These are phyloP conservation scores for Ptilodon capucinus DNA, from an alignment of 2,888 invertebrate genomes.

Conservation along the genomic window DNA sequence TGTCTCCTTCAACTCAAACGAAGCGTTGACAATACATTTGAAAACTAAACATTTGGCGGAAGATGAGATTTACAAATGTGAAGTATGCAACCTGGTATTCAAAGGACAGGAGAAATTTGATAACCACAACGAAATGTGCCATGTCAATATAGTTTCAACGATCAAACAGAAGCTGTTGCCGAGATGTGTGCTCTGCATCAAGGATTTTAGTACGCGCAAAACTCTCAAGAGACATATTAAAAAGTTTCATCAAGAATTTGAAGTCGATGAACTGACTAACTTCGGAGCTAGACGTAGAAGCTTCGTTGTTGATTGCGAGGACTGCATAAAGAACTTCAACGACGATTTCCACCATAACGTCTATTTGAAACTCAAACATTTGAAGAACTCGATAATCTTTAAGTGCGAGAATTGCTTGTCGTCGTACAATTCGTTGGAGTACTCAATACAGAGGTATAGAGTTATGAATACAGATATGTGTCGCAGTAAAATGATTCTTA, in stretches of 20 bases:
- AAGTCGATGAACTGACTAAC: slow-evolving; percentile 56
- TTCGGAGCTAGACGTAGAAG: slow-evolving; percentile 44
- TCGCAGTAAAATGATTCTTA: slow-evolving; percentile 57
- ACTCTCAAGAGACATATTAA: slow-evolving; percentile 67
- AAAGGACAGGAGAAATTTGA: slow-evolving; percentile 63
- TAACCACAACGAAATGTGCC: slow-evolving; percentile 49
- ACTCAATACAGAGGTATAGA: slow-evolving; percentile 53
- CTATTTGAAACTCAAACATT: slow-evolving; percentile 49
- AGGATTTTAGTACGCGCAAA: slow-evolving; percentile 69
- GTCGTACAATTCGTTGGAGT: slow-evolving; percentile 56
- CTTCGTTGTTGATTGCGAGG: slow-evolving; percentile 55
- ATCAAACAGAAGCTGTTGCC: slow-evolving; percentile 49
- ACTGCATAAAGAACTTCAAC: slow-evolving; percentile 58
- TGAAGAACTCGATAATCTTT: slow-evolving; percentile 49
- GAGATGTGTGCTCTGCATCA: slow-evolving; percentile 62
- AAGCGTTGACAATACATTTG: slow-evolving; percentile 55
- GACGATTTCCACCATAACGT: slow-evolving; percentile 44
- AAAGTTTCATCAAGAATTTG: slow-evolving; percentile 63
- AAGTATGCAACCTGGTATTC: slow-evolving; percentile 63
- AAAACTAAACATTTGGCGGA: slow-evolving; percentile 60
- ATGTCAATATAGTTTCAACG: slow-evolving; percentile 35
- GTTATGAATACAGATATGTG: slow-evolving; percentile 29
- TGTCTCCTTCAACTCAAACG: slow-evolving; percentile 56
- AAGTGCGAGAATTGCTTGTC: slow-evolving; percentile 50
- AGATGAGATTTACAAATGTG: slow-evolving; percentile 67